Conservation (phyloP, 2,888 invertebrate species). For the Synergus umbraculus region DNA sequence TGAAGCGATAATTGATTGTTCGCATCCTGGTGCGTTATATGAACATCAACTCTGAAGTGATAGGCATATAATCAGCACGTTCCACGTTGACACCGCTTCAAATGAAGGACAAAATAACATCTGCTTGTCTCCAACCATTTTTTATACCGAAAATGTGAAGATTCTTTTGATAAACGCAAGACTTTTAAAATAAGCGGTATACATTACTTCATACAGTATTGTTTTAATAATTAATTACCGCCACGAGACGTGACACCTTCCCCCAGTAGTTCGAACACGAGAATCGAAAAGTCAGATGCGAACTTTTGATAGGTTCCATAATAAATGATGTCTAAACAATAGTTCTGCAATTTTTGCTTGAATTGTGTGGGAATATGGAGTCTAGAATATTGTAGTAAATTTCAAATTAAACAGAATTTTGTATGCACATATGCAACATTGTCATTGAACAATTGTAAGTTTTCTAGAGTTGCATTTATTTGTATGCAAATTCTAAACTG, state of each 20-base stretch:
- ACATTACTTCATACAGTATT: no score
- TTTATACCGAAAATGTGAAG: neutral
- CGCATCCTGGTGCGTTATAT: conserved; percentile 1
- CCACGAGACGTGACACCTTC: no score
- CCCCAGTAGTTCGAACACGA: no score
- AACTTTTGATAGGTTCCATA: no score
- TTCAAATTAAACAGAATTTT: neutral
- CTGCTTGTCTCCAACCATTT: neutral
- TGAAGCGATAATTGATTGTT: conserved; percentile 34
- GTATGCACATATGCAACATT: neutral
- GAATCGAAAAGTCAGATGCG: no score
- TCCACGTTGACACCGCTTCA: conserved; percentile 6
- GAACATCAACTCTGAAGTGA: neutral
- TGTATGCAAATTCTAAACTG: neutral
- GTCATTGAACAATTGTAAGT: neutral
- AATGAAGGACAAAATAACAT: neutral
- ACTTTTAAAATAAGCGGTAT: neutral
- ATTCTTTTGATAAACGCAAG: neutral
- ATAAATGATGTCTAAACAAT: no score
- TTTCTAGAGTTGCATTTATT: neutral
- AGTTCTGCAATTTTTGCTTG: neutral
- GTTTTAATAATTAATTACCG: no score
- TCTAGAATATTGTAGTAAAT: neutral
- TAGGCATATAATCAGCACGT: conserved; percentile 22
- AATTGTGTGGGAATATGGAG: neutral